Percentiles rank a stretch among this genome's conserved stretches.
Evolutionary conservation across 2,888 invertebrate species (phyloP).

Genomic region (Platypus cylindrus): DNA sequence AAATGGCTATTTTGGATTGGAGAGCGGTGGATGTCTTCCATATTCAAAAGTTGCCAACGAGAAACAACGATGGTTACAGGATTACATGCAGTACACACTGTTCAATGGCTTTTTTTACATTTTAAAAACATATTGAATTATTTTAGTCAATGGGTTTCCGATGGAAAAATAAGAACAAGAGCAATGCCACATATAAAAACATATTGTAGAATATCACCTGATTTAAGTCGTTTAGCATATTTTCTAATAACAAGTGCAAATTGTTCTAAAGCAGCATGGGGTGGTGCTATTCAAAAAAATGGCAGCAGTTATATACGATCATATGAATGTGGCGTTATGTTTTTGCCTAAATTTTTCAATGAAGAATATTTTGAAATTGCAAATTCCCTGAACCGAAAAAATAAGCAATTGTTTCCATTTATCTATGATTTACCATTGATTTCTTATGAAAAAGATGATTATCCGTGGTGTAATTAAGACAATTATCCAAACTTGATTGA

Average conservation of each 20-base stretch:
- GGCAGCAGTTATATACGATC: constrained; percentile 44
- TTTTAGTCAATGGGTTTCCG: constrained; percentile 73
- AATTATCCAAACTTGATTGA: constrained; percentile 2
- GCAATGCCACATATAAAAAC: constrained; percentile 96
- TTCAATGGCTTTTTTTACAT: constrained; percentile 4
- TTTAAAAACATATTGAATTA: constrained; percentile 1
- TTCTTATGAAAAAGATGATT: constrained; percentile 55
- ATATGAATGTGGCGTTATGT: constrained; percentile 84
- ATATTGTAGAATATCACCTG: constrained; percentile 65
- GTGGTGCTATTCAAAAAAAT: constrained; percentile 45
- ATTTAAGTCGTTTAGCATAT: constrained; percentile 57
- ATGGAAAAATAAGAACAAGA: constrained; percentile 49
- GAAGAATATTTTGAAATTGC: constrained; percentile 37
- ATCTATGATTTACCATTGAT: constrained; percentile 74
- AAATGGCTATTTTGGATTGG: constrained; percentile 68
- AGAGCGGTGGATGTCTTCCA: constrained; percentile 81
- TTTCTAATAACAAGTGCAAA: constrained; percentile 87
- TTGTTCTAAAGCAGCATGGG: constrained; percentile 97
- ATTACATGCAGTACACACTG: constrained; percentile 56
- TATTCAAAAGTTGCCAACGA: constrained; percentile 56
- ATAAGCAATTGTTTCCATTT: constrained; percentile 43
- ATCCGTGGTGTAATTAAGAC: constrained; percentile 42
- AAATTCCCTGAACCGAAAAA: constrained; percentile 21
- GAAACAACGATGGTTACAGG: constrained; percentile 75
- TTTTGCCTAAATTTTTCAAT: constrained; percentile 73